Base-by-base conservation (phyloP, 2,888 invertebrate genomes). In the Ptychoptera contaminata region DNA sequence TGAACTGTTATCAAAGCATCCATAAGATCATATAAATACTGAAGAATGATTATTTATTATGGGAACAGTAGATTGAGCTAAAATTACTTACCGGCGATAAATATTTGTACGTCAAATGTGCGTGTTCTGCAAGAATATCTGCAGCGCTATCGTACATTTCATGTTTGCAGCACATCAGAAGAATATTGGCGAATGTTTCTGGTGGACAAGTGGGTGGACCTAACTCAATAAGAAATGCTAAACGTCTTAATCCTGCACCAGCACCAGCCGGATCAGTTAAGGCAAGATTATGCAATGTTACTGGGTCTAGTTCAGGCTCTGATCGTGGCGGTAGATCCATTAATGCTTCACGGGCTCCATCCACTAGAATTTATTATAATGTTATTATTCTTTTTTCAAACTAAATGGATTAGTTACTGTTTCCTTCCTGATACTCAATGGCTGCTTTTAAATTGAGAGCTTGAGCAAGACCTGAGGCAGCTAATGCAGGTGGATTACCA, bases 401-500 rank as follows among this genome's bases (percentile, higher is more conserved):
- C n/a, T 6, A 37, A n/a, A 23, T n/a, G 12, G 8, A 32, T 8
- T 12, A 53, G 59, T 67, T 68, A 75, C 85, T 71, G 61, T 91
- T 87, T 61, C 84, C 85, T 42, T 86, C 73, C 61, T 93, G 90
- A 66, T 91, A 98, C 65, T 97, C 96, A 54, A 98, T 92, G 5
- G 97, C 97, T 9, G 97, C 94, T 71, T 97, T 97, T 16, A 98
- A 72, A 68, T 98, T 98, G 59, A 97, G 92, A 0, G 97, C 96
- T 68, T 98, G 98, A 10, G 98, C 90, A 3, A 98, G 73, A 15
- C 94, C 93, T 4, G 97, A 96, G 62, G 96, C 84, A 57, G 97
- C 94, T 47, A 98, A 71, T 1, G 85, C 85, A 46, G 91, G 68
- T 1, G 93, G 91, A 63, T 96, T 96, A 0, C 97, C 97, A 32